Evolutionary conservation across 1,140 invertebrate genomes (phyloP), one percentile per base, ranked within the genome.

Genomic region (Drosophila albomicans): DNA sequence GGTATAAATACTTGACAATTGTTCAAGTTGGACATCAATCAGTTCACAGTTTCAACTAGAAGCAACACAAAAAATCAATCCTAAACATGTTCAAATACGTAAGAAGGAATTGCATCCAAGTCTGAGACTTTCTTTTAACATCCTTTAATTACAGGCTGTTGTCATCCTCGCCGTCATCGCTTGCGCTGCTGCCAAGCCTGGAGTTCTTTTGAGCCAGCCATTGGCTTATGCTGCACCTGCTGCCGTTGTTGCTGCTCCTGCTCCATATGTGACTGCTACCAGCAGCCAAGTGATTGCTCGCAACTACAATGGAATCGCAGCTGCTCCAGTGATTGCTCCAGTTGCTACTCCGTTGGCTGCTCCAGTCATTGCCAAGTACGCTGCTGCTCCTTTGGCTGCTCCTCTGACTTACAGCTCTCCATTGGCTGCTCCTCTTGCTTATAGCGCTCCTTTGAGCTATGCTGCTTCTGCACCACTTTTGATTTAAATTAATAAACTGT

Each of bases 201-300:
- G 87, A 65, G 76, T 87, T 5, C 57, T 86, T 1, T 49, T 75
- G 1, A 56, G 71, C 5, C 64, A 79, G 28, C 79, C 72, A 13
- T 20, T 87, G n/a, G 88, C 84, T 62, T 52, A 84, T 72, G 25
- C 62, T 10, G 41, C 79, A 25, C 76, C 92, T 16, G 89, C 91
- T 15, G 76, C 91, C n/a, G 77, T 89, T 5, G 78, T 80, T 0
- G 79, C 80, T n/a, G 80, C 80, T 10, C 80, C 81, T 25, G 79
- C 92, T 41, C 91, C 92, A 2, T 78, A 87, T 6, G 76, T 93
- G 30, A 93, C 93, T n/a, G 92, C 93, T 16, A 87, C 85, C 15
- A 93, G 93, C 56, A 93, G 92, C 43, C 93, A 93, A 75, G 91
- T 92, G 45, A 69, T 93, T 69, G 92, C 93, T 38, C 89, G 93